These are phyloP conservation scores for Conops quadrifasciatus DNA, from an alignment of 2,888 invertebrate genomes.

Conservation along the genomic window DNA sequence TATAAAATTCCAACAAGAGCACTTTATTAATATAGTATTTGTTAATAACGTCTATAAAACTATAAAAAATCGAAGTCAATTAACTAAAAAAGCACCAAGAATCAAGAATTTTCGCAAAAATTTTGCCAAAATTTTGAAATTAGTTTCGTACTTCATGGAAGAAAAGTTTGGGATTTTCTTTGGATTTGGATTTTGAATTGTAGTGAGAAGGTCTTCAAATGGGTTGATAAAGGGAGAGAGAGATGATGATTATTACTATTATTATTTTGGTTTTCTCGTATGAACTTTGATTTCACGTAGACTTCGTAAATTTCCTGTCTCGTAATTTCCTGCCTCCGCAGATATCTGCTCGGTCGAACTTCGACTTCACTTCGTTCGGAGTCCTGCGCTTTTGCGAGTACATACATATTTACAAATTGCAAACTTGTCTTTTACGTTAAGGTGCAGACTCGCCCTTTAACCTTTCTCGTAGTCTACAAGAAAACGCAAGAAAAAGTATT, in stretches of 20 bases:
- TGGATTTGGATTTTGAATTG: too few relatives aligned
- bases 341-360: constrained; percentile 6
- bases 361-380: constrained; percentile 41
- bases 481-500: constrained; percentile 12
- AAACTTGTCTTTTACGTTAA: constrained; percentile 12
- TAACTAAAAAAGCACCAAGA: too few relatives aligned
- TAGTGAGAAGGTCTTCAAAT: too few relatives aligned
- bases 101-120: too few relatives aligned
- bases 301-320: constrained; percentile 11
- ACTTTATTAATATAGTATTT: too few relatives aligned
- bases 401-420: constrained; percentile 41
- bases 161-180: too few relatives aligned
- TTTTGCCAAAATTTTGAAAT: too few relatives aligned
- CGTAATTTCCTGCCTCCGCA: background rate
- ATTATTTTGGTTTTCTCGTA: constrained; percentile 6
- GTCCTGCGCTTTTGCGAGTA: constrained; percentile 39
- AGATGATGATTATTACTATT: background rate
- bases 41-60: too few relatives aligned
- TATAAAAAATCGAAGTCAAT: too few relatives aligned
- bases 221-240: background rate
- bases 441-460: constrained; percentile 17
- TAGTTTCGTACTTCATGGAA: too few relatives aligned
- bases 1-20: too few relatives aligned
- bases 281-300: constrained; percentile 22
- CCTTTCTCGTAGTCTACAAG: background rate